Percentiles rank a stretch among this genome's conserved stretches.
Conservation (phyloP, 2,888 invertebrate genomes). For the Drosophila fungiperda region DNA sequence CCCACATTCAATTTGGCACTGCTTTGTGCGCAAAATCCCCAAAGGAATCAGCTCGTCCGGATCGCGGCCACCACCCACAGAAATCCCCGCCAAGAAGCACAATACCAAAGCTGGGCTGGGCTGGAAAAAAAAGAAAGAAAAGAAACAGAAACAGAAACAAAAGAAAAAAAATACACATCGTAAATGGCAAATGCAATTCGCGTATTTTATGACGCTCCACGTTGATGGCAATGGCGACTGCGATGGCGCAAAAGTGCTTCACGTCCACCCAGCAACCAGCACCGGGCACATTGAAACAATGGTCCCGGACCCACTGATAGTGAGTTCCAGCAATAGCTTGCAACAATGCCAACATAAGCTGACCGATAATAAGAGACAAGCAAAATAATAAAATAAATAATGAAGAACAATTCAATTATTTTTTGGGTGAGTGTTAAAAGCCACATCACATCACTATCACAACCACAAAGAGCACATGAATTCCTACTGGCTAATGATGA, state of each 20-base stretch:
- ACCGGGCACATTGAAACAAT: slow-evolving; percentile 53
- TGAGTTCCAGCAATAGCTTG: slow-evolving; percentile 41
- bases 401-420: slow-evolving; percentile 81
- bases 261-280: slow-evolving; percentile 16
- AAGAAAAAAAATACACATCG: slow-evolving; percentile 73
- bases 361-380: slow-evolving; percentile 79
- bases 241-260: slow-evolving; percentile 74
- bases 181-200: slow-evolving; percentile 82
- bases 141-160: slow-evolving; percentile 21
- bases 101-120: slow-evolving; percentile 52
- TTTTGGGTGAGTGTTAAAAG: slow-evolving; percentile 67
- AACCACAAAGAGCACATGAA: slow-evolving; percentile 23
- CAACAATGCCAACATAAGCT: slow-evolving; percentile 54
- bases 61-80: slow-evolving; percentile 33
- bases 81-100: slow-evolving; percentile 55
- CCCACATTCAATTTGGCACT: slow-evolving; percentile 80
- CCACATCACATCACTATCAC: slow-evolving; percentile 59
- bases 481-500: slow-evolving; percentile 67
- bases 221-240: slow-evolving; percentile 68
- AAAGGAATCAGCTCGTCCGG: slow-evolving; percentile 75
- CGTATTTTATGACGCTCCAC: slow-evolving; percentile 82
- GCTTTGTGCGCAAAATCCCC: slow-evolving; percentile 82
- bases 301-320: slow-evolving; percentile 53
- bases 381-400: slow-evolving; percentile 82
- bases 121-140: slow-evolving; percentile 21